Evolutionary conservation across 2,888 invertebrate genomes (phyloP).

Genomic region (Drosophila imparisetae): DNA sequence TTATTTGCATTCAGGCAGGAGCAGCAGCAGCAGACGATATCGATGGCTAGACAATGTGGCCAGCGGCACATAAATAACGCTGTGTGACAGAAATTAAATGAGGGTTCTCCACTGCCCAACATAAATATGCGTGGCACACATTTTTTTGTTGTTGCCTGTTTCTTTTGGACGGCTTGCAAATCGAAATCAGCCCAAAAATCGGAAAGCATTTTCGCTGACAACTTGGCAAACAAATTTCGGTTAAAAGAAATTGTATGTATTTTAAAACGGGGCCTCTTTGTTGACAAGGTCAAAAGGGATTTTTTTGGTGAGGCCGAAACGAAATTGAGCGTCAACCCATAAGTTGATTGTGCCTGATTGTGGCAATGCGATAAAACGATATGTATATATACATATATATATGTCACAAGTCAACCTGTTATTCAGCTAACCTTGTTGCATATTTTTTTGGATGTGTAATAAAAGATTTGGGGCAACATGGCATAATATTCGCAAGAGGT

Average conservation of each 20-base stretch:
- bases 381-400: slow-evolving; percentile 6
- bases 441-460: not conserved
- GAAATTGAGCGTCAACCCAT: slow-evolving; percentile 55
- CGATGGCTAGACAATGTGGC: slow-evolving; percentile 68
- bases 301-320: slow-evolving; percentile 2
- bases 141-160: slow-evolving; percentile 14
- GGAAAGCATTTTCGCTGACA: slow-evolving; percentile 60
- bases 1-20: slow-evolving; percentile 54
- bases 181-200: slow-evolving; percentile 52
- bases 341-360: slow-evolving; percentile 29
- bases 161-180: slow-evolving; percentile 5
- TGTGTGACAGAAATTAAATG: slow-evolving; percentile 80
- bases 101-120: slow-evolving; percentile 53
- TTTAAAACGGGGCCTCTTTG: slow-evolving; percentile 33
- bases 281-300: slow-evolving; percentile 67
- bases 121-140: slow-evolving; percentile 54
- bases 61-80: slow-evolving; percentile 67
- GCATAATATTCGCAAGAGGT: not conserved
- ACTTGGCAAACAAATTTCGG: slow-evolving; percentile 74
- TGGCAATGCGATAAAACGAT: slow-evolving; percentile 38
- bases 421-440: not conserved
- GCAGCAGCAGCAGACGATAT: slow-evolving; percentile 35
- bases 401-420: not conserved
- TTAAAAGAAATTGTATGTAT: slow-evolving; percentile 24
- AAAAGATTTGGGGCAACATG: not conserved